Conservation (phyloP, 2,113 vertebrate species). For the Charadrius vociferus region DNA sequence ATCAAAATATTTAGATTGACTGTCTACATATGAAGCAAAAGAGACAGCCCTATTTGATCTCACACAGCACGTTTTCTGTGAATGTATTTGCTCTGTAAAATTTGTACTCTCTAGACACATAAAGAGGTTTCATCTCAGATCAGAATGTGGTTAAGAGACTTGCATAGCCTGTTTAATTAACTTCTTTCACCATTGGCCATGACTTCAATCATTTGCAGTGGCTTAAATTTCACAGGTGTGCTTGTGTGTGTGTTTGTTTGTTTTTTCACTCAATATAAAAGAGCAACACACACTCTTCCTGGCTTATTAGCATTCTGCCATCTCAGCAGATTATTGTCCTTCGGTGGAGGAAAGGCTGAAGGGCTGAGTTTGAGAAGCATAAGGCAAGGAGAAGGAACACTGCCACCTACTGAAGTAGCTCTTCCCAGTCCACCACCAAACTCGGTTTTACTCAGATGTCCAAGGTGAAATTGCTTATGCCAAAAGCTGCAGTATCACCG, state of each 20-base stretch:
- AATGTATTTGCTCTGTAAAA: neutral
- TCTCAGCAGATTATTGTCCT: neutral
- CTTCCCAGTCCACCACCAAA: neutral
- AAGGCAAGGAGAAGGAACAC: neutral
- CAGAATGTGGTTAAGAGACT: neutral
- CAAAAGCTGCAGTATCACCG: neutral
- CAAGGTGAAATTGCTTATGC: rapidly evolving
- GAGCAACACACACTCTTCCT: neutral
- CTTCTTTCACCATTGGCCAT: neutral
- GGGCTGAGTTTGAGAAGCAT: neutral
- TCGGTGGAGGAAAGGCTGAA: neutral
- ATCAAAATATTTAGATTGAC: neutral
- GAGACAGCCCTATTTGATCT: neutral
- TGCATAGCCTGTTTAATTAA: neutral
- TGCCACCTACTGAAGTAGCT: neutral
- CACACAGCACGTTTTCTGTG: neutral
- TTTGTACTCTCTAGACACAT: neutral
- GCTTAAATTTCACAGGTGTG: slow-evolving; percentile 21
- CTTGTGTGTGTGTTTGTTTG: neutral
- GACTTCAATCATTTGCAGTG: slow-evolving; percentile 2
- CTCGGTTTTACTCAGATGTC: neutral
- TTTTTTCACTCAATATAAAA: neutral
- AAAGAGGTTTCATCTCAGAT: neutral
- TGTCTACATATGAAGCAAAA: neutral
- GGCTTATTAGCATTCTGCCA: neutral